Percentiles rank a stretch among this genome's conserved stretches.
Conservation (phyloP, 1,140 invertebrate species). For the Zaprionus capensis region DNA sequence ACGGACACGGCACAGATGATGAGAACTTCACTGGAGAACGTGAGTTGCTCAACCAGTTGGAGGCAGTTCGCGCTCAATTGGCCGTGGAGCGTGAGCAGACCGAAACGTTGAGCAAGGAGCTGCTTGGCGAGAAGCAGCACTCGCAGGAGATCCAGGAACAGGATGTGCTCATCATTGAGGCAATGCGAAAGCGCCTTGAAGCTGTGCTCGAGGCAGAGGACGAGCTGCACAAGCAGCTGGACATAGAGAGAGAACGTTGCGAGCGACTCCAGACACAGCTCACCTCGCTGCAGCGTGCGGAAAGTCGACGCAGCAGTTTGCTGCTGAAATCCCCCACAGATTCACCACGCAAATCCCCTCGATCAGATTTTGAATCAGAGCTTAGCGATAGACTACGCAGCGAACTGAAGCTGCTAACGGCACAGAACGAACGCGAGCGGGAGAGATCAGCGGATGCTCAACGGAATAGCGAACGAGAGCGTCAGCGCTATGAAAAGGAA, state of each 20-base stretch:
- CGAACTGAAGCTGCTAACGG: slow-evolving; percentile 85
- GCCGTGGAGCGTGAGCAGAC: slow-evolving; percentile 84
- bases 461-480: slow-evolving; percentile 84
- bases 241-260: slow-evolving; percentile 85
- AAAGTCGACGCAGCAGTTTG: slow-evolving; percentile 71
- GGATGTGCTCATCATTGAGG: slow-evolving; percentile 87
- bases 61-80: slow-evolving; percentile 84
- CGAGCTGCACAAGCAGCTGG: slow-evolving; percentile 86
- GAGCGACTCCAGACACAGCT: slow-evolving; percentile 85
- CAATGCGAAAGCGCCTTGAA: slow-evolving; percentile 87
- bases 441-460: slow-evolving; percentile 84
- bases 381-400: slow-evolving; percentile 84
- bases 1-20: slow-evolving; percentile 71
- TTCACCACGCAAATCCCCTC: slow-evolving; percentile 73
- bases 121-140: slow-evolving; percentile 85
- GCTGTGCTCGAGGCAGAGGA: slow-evolving; percentile 87
- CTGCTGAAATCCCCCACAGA: slow-evolving; percentile 74
- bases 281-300: slow-evolving; percentile 70
- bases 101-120: slow-evolving; percentile 84
- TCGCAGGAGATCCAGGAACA: slow-evolving; percentile 86
- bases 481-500: slow-evolving; percentile 85
- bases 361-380: slow-evolving; percentile 83
- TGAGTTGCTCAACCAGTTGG: slow-evolving; percentile 76
- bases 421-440: slow-evolving; percentile 85
- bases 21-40: slow-evolving; percentile 79